These are phyloP conservation scores for Oithona nana DNA, from an alignment of 2,888 invertebrate species.

Conservation along the genomic window DNA sequence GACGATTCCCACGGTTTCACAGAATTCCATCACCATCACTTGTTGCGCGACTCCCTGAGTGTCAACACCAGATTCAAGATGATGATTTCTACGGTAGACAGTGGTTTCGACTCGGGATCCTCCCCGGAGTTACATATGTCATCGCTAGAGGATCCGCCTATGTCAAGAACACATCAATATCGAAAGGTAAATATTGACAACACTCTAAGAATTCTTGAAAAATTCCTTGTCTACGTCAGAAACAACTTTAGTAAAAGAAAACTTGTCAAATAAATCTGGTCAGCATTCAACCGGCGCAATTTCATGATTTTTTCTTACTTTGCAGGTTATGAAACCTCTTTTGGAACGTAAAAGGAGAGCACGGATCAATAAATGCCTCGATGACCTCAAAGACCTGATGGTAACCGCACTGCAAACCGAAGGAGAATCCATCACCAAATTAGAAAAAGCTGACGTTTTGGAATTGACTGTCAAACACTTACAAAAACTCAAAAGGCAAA, in stretches of 20 bases:
- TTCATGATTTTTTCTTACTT: too few species aligned
- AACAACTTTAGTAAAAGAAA: too few species aligned
- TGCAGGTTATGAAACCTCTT: conserved; percentile 64
- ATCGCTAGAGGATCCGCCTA: background rate
- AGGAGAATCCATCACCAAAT: conserved; percentile 23
- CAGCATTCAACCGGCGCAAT: too few species aligned
- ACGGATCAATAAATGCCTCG: conserved; percentile 56
- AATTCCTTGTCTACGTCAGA: too few species aligned
- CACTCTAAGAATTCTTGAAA: too few species aligned
- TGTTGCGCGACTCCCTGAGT: background rate
- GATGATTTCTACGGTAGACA: background rate
- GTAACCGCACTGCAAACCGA: conserved; percentile 47
- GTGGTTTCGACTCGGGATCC: background rate
- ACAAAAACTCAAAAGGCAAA: conserved; percentile 35
- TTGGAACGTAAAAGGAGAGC: conserved; percentile 56
- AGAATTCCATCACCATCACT: background rate
- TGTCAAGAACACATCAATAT: conserved; percentile 18
- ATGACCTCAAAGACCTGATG: conserved; percentile 61
- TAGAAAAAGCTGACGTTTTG: conserved; percentile 25
- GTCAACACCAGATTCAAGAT: too few species aligned
- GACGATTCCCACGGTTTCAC: background rate
- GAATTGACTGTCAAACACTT: conserved; percentile 25
- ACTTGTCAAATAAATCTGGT: too few species aligned
- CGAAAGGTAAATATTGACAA: too few species aligned
- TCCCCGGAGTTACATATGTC: background rate